Conservation (phyloP, 2,888 invertebrate genomes). For the Phasia obesa region DNA sequence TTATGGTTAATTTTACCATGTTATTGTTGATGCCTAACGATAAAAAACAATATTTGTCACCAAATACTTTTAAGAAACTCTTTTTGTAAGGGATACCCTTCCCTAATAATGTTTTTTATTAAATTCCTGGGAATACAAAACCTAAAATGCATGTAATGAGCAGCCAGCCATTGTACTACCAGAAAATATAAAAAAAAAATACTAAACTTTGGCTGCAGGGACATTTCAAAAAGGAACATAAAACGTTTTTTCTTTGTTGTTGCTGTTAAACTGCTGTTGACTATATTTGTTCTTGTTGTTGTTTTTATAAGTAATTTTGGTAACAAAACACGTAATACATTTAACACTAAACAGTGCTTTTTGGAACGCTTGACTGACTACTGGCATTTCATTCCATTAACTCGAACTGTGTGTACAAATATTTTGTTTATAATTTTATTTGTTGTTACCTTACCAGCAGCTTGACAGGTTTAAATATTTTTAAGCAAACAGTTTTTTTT, state of each 20-base stretch:
- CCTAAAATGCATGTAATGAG: constrained; percentile 68
- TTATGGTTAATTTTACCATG: too few species aligned
- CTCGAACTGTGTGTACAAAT: constrained; percentile 22
- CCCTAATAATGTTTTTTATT: constrained; percentile 14
- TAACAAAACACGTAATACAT: constrained; percentile 66
- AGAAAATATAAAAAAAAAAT: constrained; percentile 29
- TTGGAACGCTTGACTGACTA: constrained; percentile 62
- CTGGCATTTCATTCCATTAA: constrained; percentile 59
- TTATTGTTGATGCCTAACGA: too few species aligned
- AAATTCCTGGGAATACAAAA: constrained; percentile 43
- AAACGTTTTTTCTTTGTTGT: constrained; percentile 36
- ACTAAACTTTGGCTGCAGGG: constrained; percentile 58
- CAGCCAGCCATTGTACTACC: constrained; percentile 52
- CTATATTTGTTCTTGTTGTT: constrained; percentile 23
- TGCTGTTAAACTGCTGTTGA: constrained; percentile 58
- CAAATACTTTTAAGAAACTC: too few species aligned
- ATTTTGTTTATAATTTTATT: constrained; percentile 28
- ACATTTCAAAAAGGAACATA: constrained; percentile 45
- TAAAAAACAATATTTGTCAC: too few species aligned
- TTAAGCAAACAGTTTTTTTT: constrained; percentile 47
- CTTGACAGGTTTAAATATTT: constrained; percentile 64
- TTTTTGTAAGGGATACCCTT: constrained; percentile 28
- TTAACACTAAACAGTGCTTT: constrained; percentile 68
- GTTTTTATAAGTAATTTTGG: constrained; percentile 55
- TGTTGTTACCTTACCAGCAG: constrained; percentile 51